Conservation (phyloP, 53 echinoderm and acorn worm species). For the Mesocentrotus franciscanus region DNA sequence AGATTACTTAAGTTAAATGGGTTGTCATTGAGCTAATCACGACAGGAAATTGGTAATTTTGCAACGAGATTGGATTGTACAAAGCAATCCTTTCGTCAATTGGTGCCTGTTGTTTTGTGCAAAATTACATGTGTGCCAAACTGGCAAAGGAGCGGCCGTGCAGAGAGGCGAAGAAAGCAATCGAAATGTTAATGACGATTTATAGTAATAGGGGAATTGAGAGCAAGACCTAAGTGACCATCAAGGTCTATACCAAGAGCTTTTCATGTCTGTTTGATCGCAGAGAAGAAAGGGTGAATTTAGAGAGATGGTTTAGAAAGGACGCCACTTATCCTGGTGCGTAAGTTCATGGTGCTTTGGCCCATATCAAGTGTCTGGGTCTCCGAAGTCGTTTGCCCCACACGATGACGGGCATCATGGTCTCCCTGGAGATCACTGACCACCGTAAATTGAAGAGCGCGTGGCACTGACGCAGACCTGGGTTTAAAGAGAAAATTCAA, state of each 20-base stretch:
- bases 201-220: too few relatives aligned
- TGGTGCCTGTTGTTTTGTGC: too few relatives aligned
- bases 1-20: too few relatives aligned
- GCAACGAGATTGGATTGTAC: too few relatives aligned
- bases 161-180: too few relatives aligned
- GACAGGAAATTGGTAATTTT: too few relatives aligned
- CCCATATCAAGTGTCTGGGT: conserved; percentile 4
- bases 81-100: too few relatives aligned
- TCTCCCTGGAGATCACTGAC: conserved; percentile 33
- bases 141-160: too few relatives aligned
- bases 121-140: too few relatives aligned
- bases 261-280: background rate
- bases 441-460: conserved; percentile 34
- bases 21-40: too few relatives aligned
- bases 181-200: too few relatives aligned
- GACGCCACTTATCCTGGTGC: conserved; percentile 45
- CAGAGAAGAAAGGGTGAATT: background rate
- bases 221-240: background rate
- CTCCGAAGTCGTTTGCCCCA: conserved; percentile 35
- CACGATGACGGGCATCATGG: background rate
- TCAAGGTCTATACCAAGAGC: background rate
- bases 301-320: background rate
- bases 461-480: background rate
- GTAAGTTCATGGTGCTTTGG: background rate
- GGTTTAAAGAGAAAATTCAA: background rate